Conservation (phyloP, 2,113 vertebrate species). For the Hemiprocne comata region DNA sequence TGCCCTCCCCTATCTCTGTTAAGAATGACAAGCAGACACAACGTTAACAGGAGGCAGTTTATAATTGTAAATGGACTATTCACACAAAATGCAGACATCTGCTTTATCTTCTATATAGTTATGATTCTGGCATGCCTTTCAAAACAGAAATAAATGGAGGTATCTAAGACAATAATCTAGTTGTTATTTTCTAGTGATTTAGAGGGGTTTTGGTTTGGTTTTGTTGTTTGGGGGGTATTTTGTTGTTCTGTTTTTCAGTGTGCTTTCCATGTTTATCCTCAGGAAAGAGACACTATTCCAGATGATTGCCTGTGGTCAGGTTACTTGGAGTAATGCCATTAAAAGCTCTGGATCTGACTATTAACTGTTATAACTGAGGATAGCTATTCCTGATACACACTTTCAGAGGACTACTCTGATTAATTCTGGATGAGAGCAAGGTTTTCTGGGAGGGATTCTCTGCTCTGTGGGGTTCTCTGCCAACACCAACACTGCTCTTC, state of each 20-base stretch:
- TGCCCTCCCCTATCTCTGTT: not conserved
- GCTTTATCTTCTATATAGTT: not conserved
- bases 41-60: not conserved
- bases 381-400: not conserved
- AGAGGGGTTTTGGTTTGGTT: not conserved
- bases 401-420: not conserved
- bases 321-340: not conserved
- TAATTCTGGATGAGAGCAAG: not conserved
- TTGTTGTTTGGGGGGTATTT: not conserved
- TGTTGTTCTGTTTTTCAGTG: not conserved
- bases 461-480: not conserved
- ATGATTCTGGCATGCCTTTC: not conserved
- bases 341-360: not conserved
- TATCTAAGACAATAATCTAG: not conserved
- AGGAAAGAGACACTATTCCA: not conserved
- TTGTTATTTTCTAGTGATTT: not conserved
- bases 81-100: not conserved
- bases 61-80: not conserved
- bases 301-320: not conserved
- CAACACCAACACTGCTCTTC: not conserved
- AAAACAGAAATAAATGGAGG: not conserved
- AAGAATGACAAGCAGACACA: not conserved
- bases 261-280: not conserved
- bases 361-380: not conserved
- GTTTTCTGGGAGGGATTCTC: slow-evolving; percentile 5